These are phyloP conservation scores for Amblyopsis hoosieri DNA, from an alignment of 2,797 vertebrate species.

Conservation along the genomic window DNA sequence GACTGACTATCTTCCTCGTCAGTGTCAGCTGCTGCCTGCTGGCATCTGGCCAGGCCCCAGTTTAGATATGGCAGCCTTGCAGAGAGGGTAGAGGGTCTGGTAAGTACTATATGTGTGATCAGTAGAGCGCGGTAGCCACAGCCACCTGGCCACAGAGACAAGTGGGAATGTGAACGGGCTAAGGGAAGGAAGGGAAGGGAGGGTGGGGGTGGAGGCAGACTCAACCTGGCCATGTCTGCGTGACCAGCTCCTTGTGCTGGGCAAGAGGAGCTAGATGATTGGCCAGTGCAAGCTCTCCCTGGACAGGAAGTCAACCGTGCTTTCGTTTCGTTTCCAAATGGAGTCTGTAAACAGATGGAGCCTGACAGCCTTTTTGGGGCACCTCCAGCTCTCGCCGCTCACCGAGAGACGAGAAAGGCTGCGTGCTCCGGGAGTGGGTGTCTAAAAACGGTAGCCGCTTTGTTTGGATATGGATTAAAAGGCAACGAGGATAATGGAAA, in stretches of 20 bases:
- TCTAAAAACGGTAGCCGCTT: conserved; percentile 67
- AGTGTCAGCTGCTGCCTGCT: conserved; percentile 22
- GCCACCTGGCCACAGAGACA: conserved; percentile 44
- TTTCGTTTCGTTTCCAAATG: conserved; percentile 56
- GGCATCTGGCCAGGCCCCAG: neutral
- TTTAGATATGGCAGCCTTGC: conserved; percentile 30
- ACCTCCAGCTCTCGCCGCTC: conserved; percentile 46
- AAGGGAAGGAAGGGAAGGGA: conserved; percentile 31
- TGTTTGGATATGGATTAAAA: conserved; percentile 71
- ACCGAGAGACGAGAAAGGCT: conserved; percentile 45
- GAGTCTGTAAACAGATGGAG: conserved; percentile 59
- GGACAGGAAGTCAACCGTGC: conserved; percentile 67
- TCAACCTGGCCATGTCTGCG: conserved; percentile 56
- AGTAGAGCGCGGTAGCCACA: conserved; percentile 40
- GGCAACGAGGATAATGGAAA: conserved; percentile 52
- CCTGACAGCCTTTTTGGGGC: conserved; percentile 59
- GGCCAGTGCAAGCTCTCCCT: conserved; percentile 47
- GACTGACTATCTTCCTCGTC: conserved; percentile 24
- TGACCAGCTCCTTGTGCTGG: conserved; percentile 57
- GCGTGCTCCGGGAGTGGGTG: conserved; percentile 27
- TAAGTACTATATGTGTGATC: conserved; percentile 41
- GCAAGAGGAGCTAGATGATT: conserved; percentile 66
- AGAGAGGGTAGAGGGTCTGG: conserved; percentile 35
- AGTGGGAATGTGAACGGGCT: conserved; percentile 57
- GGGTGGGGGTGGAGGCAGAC: conserved; percentile 7